Percentiles rank a stretch among this genome's conserved stretches.
These are phyloP conservation scores for Stegodyphus dumicola DNA, from an alignment of 1,140 invertebrate species.

Conservation along the genomic window DNA sequence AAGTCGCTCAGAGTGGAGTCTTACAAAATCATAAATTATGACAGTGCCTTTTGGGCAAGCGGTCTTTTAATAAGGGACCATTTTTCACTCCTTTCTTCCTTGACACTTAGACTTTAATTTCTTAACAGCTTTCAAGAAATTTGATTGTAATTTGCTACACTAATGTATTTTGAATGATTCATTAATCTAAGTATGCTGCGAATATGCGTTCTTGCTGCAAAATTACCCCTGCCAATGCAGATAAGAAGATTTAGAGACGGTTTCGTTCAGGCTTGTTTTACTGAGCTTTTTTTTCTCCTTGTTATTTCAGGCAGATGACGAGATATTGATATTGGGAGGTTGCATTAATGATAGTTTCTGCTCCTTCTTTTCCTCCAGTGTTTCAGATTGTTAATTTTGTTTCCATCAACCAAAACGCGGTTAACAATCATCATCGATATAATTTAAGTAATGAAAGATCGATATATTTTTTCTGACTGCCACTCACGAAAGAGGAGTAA, in stretches of 20 bases:
- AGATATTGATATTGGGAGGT: conserved; percentile 20
- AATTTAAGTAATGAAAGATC: no score
- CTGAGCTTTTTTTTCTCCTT: background rate
- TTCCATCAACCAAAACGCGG: no score
- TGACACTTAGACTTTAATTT: conserved; percentile 50
- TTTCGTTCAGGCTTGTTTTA: background rate
- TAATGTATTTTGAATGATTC: conserved; percentile 53
- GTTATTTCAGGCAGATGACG: background rate
- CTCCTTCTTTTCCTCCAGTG: no score
- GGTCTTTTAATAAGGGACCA: conserved; percentile 36
- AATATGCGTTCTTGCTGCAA: background rate
- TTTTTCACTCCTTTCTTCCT: conserved; percentile 44
- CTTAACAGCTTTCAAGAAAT: conserved; percentile 50
- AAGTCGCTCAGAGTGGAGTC: conserved; percentile 17
- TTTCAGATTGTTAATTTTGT: no score
- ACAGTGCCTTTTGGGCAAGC: conserved; percentile 18
- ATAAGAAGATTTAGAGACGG: conserved; percentile 15
- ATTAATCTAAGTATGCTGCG: conserved; percentile 32
- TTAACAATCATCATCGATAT: no score
- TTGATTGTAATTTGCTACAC: conserved; percentile 52
- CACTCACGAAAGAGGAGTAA: no score
- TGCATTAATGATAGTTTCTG: background rate
- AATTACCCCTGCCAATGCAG: conserved; percentile 8
- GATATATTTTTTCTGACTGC: no score
- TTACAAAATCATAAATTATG: conserved; percentile 51